A percentile compares a stretch with the other conserved stretches of the same genome.
Evolutionary conservation across 2,797 vertebrate species (phyloP).

Genomic region (Pygocentrus nattereri): DNA sequence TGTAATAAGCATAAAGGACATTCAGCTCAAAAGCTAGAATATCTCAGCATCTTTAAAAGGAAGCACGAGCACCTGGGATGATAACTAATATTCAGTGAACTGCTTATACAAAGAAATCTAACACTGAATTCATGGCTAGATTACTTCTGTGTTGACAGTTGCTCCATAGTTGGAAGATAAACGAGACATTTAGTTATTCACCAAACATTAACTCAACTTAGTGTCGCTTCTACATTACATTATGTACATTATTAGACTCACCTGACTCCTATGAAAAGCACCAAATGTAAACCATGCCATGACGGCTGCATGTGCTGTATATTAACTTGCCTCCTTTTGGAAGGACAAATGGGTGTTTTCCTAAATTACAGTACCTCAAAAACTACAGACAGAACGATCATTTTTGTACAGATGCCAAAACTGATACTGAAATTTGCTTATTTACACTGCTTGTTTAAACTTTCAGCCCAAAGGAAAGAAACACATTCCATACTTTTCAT

Average conservation of each 20-base stretch:
- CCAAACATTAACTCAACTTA: background rate
- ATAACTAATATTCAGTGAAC: background rate
- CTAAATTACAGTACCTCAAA: background rate
- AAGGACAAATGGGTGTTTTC: background rate
- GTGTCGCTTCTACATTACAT: background rate
- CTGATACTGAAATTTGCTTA: too few relatives aligned
- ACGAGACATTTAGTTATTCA: background rate
- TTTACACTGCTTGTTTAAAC: too few relatives aligned
- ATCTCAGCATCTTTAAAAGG: conserved; percentile 12
- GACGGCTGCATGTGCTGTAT: background rate
- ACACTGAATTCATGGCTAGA: background rate
- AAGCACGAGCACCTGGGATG: background rate
- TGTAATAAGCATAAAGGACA: conserved; percentile 48
- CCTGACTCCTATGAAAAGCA: background rate
- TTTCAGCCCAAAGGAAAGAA: too few relatives aligned
- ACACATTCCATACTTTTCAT: too few relatives aligned
- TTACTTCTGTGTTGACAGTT: background rate
- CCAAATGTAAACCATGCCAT: background rate
- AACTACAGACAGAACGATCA: too few relatives aligned
- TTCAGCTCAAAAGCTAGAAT: conserved; percentile 43
- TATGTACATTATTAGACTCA: background rate
- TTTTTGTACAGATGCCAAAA: too few relatives aligned
- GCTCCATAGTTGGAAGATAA: background rate
- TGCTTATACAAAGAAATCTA: background rate
- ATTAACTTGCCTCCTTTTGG: background rate